These are phyloP conservation scores for Epistrophella euchroma DNA, from an alignment of 2,888 invertebrate species.

Conservation along the genomic window DNA sequence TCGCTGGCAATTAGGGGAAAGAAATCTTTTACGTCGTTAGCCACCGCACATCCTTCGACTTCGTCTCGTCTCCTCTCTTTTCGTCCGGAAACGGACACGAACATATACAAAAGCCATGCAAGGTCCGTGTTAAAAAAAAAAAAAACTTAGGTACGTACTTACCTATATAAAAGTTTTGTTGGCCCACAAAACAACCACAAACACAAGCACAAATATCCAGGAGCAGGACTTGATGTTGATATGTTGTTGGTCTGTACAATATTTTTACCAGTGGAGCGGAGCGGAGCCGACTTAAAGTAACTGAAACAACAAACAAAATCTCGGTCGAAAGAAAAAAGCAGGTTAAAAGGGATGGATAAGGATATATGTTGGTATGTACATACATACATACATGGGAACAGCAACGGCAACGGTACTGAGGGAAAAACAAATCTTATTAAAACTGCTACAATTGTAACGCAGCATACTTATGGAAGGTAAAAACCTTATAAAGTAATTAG, in stretches of 20 bases:
- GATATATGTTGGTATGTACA: not conserved
- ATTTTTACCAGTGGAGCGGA: conserved; percentile 22
- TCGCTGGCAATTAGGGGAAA: conserved; percentile 60
- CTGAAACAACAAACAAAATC: conserved; percentile 59
- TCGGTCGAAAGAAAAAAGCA: conserved; percentile 37
- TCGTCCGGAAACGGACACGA: conserved; percentile 22
- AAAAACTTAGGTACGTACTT: conserved; percentile 47
- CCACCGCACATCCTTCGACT: conserved; percentile 74
- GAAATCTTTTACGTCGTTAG: conserved; percentile 63
- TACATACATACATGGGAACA: not conserved
- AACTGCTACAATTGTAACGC: conserved; percentile 67
- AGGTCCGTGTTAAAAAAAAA: conserved; percentile 70
- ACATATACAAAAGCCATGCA: conserved; percentile 39
- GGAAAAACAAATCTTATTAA: conserved; percentile 73
- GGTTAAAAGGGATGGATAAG: conserved; percentile 44
- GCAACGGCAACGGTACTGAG: not conserved
- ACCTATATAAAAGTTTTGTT: conserved; percentile 67
- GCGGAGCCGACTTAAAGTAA: conserved; percentile 19
- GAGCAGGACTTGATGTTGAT: no score
- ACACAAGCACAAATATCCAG: conserved; percentile 30
- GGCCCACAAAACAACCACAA: conserved; percentile 59
- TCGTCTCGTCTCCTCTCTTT: conserved; percentile 40
- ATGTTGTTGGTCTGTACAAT: conserved; percentile 2
- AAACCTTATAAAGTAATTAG: conserved; percentile 75
- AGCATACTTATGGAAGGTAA: conserved; percentile 60